phyloP scores from a whole-genome alignment of 2,797 vertebrate species.

The Sus cebifrons region DNA sequence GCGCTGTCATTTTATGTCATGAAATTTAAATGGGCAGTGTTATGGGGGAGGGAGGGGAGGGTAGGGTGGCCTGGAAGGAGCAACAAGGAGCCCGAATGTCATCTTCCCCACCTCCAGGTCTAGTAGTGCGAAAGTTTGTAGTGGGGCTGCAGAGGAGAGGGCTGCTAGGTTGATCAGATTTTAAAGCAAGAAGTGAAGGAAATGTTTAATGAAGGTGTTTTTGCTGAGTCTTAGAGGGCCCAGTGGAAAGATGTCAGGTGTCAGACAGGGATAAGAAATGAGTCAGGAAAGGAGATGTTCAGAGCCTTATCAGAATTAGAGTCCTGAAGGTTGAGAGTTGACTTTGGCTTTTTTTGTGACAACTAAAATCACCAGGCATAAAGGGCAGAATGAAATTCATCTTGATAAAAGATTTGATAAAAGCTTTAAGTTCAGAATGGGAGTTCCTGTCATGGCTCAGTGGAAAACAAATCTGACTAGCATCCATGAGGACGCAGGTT shows the following conservation, averaged over 20 bases:
- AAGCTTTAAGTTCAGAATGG: neutral
- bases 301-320: neutral
- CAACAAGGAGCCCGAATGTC: neutral
- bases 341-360: neutral
- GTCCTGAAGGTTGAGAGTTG: neutral
- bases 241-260: neutral
- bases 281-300: neutral
- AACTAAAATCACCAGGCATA: slow-evolving; percentile 37
- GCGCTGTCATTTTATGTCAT: neutral
- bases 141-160: neutral
- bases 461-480: no score
- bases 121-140: neutral
- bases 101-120: neutral
- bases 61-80: slow-evolving; percentile 1
- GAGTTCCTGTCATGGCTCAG: no score
- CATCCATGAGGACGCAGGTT: no score
- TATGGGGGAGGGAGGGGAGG: neutral
- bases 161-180: neutral
- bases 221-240: neutral
- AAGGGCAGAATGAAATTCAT: slow-evolving; percentile 27
- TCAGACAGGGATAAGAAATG: neutral
- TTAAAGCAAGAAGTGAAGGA: neutral
- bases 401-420: slow-evolving; percentile 57
- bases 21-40: neutral
- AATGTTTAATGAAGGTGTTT: neutral